Conservation (phyloP, 2,888 invertebrate genomes). For the Polydrusus pterygomalis region DNA sequence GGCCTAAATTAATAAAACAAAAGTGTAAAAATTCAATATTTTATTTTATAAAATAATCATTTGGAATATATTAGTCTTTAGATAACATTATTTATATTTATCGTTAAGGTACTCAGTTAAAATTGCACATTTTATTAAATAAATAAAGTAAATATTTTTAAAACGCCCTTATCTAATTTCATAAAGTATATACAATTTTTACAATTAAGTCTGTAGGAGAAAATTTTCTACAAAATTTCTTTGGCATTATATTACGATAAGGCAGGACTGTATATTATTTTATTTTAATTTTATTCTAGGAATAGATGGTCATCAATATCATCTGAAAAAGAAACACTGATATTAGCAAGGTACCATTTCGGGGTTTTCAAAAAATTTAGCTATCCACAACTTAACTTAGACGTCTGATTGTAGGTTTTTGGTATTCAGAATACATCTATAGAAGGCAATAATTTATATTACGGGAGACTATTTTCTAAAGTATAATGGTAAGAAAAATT, state of each 20-base stretch:
- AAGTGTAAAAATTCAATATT: slow-evolving; percentile 2
- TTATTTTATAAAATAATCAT: slow-evolving; percentile 32
- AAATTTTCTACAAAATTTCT: slow-evolving; percentile 55
- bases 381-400: too few relatives aligned
- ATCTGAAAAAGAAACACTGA: slow-evolving; percentile 70
- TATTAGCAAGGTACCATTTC: too few relatives aligned
- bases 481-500: too few relatives aligned
- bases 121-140: slow-evolving; percentile 44
- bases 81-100: slow-evolving; percentile 20
- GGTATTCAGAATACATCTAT: too few relatives aligned
- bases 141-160: slow-evolving; percentile 8
- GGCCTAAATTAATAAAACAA: slow-evolving; percentile 9
- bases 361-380: background rate
- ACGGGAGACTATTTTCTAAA: too few relatives aligned
- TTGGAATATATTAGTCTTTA: slow-evolving; percentile 44
- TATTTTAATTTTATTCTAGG: slow-evolving; percentile 65
- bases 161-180: background rate
- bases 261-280: background rate
- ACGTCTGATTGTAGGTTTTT: too few relatives aligned
- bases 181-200: slow-evolving; percentile 25
- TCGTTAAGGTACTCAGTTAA: slow-evolving; percentile 44
- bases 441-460: too few relatives aligned
- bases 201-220: background rate
- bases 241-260: slow-evolving; percentile 59
- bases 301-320: slow-evolving; percentile 78